Percentiles rank a stretch among this genome's conserved stretches.
phyloP scores from a whole-genome alignment of 1,140 invertebrate species.

The Littorina saxatilis region DNA sequence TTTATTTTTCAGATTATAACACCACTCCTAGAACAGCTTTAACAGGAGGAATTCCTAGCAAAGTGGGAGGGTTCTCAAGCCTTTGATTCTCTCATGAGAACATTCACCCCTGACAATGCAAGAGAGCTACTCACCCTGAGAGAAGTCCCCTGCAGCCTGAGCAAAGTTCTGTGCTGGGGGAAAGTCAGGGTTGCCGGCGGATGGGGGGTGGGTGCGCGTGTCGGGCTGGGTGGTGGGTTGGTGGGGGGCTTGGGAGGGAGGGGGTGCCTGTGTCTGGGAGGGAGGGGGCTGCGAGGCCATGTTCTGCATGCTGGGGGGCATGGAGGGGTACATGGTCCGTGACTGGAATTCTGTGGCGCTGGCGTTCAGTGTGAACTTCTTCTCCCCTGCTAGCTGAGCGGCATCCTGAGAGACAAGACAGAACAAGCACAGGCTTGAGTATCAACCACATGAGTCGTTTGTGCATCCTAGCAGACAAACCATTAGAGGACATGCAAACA shows the following conservation, averaged over 20 bases:
- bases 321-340: slow-evolving; percentile 60
- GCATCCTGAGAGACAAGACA: slow-evolving; percentile 1
- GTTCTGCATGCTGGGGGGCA: slow-evolving; percentile 1
- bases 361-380: slow-evolving; percentile 72
- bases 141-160: slow-evolving; percentile 32
- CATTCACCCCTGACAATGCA: no score
- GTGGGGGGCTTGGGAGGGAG: not conserved
- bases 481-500: no score
- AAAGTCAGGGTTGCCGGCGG: slow-evolving; percentile 9
- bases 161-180: slow-evolving; percentile 23
- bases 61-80: no score
- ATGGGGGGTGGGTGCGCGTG: slow-evolving; percentile 8
- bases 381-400: slow-evolving; percentile 45
- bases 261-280: not conserved
- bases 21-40: no score
- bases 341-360: slow-evolving; percentile 73
- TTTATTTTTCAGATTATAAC: no score
- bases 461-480: no score
- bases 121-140: slow-evolving; percentile 19
- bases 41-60: no score
- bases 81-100: no score
- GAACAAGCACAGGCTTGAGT: no score
- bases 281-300: not conserved
- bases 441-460: no score
- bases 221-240: not conserved